Evolutionary conservation across 2,113 vertebrate species (phyloP).

Genomic region (Dissostichus mawsoni): DNA sequence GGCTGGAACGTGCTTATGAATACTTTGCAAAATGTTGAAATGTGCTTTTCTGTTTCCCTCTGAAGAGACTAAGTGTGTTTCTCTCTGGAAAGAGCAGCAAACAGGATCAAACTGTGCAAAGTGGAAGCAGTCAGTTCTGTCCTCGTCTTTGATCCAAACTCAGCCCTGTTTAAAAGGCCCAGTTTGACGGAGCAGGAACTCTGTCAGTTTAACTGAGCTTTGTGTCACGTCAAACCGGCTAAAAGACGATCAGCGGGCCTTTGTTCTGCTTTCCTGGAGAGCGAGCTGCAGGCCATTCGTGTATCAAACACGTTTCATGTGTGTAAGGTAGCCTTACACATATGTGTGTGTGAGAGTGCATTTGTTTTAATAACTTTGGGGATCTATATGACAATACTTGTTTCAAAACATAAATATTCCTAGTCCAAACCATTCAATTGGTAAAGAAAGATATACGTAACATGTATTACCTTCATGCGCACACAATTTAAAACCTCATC

Average conservation of each 20-base stretch:
- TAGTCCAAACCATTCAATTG: background rate
- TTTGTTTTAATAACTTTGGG: background rate
- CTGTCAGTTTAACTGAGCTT: conserved; percentile 62
- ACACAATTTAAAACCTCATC: conserved; percentile 11
- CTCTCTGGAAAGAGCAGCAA: conserved; percentile 32
- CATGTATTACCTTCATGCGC: background rate
- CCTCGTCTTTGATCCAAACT: conserved; percentile 68
- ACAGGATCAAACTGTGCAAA: conserved; percentile 58
- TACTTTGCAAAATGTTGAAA: conserved; percentile 22
- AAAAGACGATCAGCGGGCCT: conserved; percentile 50
- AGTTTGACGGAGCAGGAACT: conserved; percentile 63
- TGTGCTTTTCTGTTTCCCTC: conserved; percentile 12
- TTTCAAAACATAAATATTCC: conserved; percentile 1
- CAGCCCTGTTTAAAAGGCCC: conserved; percentile 51
- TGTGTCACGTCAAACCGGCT: conserved; percentile 67
- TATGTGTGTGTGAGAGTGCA: conserved; percentile 2
- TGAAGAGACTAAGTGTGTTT: conserved; percentile 17
- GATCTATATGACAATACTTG: conserved; percentile 3
- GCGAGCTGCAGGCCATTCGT: conserved; percentile 34
- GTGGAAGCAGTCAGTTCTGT: conserved; percentile 53
- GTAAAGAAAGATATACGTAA: background rate
- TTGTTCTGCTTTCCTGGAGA: conserved; percentile 58
- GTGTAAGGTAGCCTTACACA: conserved; percentile 20
- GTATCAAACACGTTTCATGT: conserved; percentile 24
- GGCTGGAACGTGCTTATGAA: background rate